phyloP scores from a whole-genome alignment of 2,113 vertebrate species.

The Turdus rufiventris region DNA sequence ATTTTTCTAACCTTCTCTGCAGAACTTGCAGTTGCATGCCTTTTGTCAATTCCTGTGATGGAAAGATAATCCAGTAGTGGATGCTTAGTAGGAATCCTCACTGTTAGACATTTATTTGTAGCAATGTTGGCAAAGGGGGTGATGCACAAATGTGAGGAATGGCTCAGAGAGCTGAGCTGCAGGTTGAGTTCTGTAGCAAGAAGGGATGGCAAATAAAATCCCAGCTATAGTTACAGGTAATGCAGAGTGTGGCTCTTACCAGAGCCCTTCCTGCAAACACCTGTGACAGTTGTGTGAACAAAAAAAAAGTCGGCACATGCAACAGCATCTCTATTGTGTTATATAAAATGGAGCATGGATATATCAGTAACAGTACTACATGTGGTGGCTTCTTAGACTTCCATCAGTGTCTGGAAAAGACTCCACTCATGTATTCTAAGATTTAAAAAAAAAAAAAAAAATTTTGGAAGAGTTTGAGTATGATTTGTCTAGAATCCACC shows the following conservation, averaged over 20 bases:
- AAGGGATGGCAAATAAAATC: background rate
- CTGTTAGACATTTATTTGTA: background rate
- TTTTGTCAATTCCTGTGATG: background rate
- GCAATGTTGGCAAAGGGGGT: too few relatives aligned
- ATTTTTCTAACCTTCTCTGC: background rate
- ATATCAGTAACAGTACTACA: background rate
- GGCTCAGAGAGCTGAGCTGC: background rate
- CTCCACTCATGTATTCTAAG: background rate
- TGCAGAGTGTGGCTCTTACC: background rate
- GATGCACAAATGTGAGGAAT: background rate
- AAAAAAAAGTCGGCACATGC: rapidly evolving
- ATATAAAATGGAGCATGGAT: rapidly evolving
- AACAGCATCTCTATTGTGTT: background rate
- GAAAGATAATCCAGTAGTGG: background rate
- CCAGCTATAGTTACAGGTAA: background rate
- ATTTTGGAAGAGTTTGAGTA: background rate
- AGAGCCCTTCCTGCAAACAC: background rate
- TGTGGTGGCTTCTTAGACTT: background rate
- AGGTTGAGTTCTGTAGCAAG: background rate
- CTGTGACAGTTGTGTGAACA: background rate
- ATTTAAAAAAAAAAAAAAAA: background rate
- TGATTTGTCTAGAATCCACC: background rate
- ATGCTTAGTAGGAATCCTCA: background rate
- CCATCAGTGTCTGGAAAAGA: background rate
- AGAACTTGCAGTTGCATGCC: background rate